Conservation (phyloP, 2,888 invertebrate species). For the Eulithis testata region DNA sequence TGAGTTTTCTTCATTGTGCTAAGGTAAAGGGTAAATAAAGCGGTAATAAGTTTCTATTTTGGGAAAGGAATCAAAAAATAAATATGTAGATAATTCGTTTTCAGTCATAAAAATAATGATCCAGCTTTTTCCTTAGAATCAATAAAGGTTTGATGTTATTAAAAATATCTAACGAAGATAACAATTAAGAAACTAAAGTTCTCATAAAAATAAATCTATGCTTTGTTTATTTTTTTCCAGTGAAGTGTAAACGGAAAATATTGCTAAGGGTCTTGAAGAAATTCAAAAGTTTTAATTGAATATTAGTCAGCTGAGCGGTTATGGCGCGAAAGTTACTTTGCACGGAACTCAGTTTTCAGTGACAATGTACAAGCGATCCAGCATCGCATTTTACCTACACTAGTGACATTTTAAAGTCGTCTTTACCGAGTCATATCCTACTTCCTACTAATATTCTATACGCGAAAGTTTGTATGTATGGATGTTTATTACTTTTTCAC, state of each 20-base stretch:
- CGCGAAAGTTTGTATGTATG: too few relatives aligned
- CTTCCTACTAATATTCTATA: too few relatives aligned
- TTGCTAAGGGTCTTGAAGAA: constrained; percentile 64
- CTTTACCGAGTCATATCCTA: too few relatives aligned
- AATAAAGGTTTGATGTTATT: not conserved
- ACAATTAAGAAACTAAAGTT: constrained; percentile 15
- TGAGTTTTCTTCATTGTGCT: too few relatives aligned
- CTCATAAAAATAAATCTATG: constrained; percentile 8
- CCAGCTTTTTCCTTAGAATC: not conserved
- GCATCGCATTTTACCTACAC: constrained; percentile 3
- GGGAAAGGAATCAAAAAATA: too few relatives aligned
- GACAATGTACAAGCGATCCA: constrained; percentile 5
- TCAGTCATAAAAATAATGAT: too few relatives aligned
- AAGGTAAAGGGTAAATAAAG: too few relatives aligned
- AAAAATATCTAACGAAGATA: constrained; percentile 5
- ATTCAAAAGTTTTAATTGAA: constrained; percentile 81
- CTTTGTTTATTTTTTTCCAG: constrained; percentile 58
- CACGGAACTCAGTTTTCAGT: constrained; percentile 29
- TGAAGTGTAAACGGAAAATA: constrained; percentile 68
- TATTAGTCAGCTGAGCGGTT: constrained; percentile 72
- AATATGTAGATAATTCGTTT: too few relatives aligned
- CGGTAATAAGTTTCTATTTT: too few relatives aligned
- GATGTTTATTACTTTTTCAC: too few relatives aligned
- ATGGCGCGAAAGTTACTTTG: constrained; percentile 56
- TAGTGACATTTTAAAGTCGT: too few relatives aligned